A percentile compares a stretch with the other conserved stretches of the same genome.
phyloP scores from a whole-genome alignment of 1,140 invertebrate species.

The Probaryconus sp. region DNA sequence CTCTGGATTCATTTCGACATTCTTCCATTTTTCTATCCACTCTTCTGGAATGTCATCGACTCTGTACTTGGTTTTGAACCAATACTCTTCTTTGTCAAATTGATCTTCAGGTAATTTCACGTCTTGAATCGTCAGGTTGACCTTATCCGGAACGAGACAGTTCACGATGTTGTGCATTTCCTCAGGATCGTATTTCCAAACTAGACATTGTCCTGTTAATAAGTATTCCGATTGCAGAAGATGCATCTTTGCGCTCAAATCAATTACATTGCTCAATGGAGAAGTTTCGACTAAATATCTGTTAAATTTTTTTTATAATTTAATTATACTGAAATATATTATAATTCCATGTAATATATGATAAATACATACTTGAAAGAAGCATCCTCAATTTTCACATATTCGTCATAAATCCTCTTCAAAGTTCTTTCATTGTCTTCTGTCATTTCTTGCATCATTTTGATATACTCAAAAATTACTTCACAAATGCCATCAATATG shows the following conservation, averaged over 20 bases:
- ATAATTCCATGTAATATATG: too few species aligned
- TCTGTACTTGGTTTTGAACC: slow-evolving; percentile 85
- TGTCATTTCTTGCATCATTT: slow-evolving; percentile 82
- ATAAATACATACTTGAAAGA: slow-evolving; percentile 80
- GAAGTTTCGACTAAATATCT: too few species aligned
- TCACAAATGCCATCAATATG: slow-evolving; percentile 84
- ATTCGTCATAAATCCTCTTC: slow-evolving; percentile 86
- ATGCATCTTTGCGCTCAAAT: slow-evolving; percentile 88
- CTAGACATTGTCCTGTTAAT: slow-evolving; percentile 83
- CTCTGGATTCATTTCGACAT: slow-evolving; percentile 77
- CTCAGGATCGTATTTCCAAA: slow-evolving; percentile 88
- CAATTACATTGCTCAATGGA: slow-evolving; percentile 89
- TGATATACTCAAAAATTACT: slow-evolving; percentile 86
- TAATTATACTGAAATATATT: too few species aligned
- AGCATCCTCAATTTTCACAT: slow-evolving; percentile 83
- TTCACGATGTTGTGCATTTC: slow-evolving; percentile 83
- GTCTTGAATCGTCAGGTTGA: slow-evolving; percentile 86
- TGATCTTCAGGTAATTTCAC: slow-evolving; percentile 79
- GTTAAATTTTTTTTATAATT: too few species aligned
- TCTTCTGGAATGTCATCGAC: slow-evolving; percentile 75
- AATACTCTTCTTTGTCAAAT: slow-evolving; percentile 84
- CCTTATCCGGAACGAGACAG: slow-evolving; percentile 83
- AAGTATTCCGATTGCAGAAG: slow-evolving; percentile 87
- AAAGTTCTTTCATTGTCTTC: slow-evolving; percentile 82
- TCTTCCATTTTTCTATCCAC: slow-evolving; percentile 81